Percentiles rank a stretch among this genome's conserved stretches.
Conservation (phyloP, 2,888 invertebrate genomes). For the Aproaerema taeniolella region DNA sequence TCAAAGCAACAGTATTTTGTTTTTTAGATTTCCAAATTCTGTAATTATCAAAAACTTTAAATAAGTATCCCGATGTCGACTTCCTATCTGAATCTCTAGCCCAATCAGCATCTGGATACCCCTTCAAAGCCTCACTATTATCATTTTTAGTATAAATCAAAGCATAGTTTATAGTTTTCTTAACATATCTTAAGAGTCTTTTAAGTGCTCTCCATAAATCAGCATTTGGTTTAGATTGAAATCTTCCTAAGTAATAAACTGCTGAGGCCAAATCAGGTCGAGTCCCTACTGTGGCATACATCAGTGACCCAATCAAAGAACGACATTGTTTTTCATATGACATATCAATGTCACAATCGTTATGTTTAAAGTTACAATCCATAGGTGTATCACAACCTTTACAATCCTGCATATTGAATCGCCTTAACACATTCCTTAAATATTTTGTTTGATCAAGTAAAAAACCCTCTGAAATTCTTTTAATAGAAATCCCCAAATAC, state of each 20-base stretch:
- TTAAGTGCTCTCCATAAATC: conserved; percentile 14
- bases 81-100: conserved; percentile 16
- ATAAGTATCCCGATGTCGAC: conserved; percentile 18
- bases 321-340: conserved; percentile 17
- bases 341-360: conserved; percentile 11
- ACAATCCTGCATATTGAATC: conserved; percentile 18
- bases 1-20: conserved; percentile 16
- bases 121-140: conserved; percentile 1
- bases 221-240: conserved; percentile 13
- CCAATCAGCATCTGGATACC: conserved; percentile 16
- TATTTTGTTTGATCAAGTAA: conserved; percentile 16
- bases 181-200: conserved; percentile 15
- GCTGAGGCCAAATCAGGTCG: conserved; percentile 18
- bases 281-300: conserved; percentile 18
- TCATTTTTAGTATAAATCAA: conserved; percentile 6
- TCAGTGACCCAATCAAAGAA: conserved; percentile 8
- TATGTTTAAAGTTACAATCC: conserved; percentile 17
- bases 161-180: conserved; percentile 11
- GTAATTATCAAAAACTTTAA: conserved; percentile 16
- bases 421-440: conserved; percentile 11
- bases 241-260: conserved; percentile 16
- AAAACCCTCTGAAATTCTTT: not conserved
- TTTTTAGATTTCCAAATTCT: conserved; percentile 20
- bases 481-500: conserved; percentile 15
- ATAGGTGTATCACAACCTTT: conserved; percentile 16